A percentile compares a stretch with the other conserved stretches of the same genome.
These are phyloP conservation scores for Serilophus lunatus DNA, from an alignment of 2,113 vertebrate genomes.

Conservation along the genomic window DNA sequence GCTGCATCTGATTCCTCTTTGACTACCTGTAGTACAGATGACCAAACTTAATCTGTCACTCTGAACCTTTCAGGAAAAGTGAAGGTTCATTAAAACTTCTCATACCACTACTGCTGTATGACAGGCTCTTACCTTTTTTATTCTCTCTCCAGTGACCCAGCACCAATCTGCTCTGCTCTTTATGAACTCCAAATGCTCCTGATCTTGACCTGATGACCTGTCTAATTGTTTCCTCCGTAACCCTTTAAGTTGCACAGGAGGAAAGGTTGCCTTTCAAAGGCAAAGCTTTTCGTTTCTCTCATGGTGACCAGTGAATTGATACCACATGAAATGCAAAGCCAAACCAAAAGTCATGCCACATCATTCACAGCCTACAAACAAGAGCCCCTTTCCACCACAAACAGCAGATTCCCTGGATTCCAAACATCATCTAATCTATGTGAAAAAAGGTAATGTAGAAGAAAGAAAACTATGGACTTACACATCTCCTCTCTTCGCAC, in stretches of 20 bases:
- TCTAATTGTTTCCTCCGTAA: background rate
- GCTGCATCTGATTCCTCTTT: background rate
- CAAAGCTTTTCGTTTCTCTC: background rate
- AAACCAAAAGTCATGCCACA: background rate
- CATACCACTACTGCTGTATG: background rate
- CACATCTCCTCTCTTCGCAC: background rate
- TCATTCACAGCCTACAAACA: background rate
- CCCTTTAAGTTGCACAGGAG: background rate
- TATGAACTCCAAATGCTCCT: slow-evolving; percentile 17
- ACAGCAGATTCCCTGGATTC: background rate
- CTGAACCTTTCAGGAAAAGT: background rate
- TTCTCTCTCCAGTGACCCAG: slow-evolving; percentile 7
- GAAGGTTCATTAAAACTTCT: background rate
- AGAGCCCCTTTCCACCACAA: background rate
- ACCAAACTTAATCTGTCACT: background rate
- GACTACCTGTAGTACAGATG: background rate
- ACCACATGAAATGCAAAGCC: background rate
- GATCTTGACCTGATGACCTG: slow-evolving; percentile 18
- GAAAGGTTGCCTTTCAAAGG: background rate
- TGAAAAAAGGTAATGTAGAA: background rate
- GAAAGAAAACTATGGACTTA: background rate
- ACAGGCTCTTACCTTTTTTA: background rate
- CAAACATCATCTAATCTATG: background rate
- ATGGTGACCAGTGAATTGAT: background rate
- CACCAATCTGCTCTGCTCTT: slow-evolving; percentile 22